Conservation (phyloP, 1,140 invertebrate species). For the Wiebesia pumilae region DNA sequence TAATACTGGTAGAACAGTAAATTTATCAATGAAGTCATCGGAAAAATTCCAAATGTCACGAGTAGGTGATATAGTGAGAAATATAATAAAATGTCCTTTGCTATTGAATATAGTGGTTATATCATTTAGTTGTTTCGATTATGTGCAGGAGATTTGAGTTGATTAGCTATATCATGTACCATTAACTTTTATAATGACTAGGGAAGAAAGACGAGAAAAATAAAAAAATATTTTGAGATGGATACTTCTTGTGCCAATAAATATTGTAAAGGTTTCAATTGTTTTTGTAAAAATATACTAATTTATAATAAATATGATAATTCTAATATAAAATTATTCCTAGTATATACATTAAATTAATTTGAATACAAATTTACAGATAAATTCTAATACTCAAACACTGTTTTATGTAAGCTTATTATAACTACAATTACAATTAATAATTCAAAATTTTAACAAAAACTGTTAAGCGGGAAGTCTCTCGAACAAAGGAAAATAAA, state of each 20-base stretch:
- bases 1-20: neutral
- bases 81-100: conserved; percentile 4
- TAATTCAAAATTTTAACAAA: too few relatives aligned
- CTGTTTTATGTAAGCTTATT: too few relatives aligned
- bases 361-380: too few relatives aligned
- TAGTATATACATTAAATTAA: too few relatives aligned
- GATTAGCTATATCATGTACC: neutral
- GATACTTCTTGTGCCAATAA: too few relatives aligned
- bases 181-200: neutral
- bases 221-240: too few relatives aligned
- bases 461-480: neutral
- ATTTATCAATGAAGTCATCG: neutral
- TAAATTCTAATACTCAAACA: too few relatives aligned
- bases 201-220: neutral
- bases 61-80: neutral
- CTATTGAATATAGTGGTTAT: neutral
- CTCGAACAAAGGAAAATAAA: neutral
- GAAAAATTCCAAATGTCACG: neutral
- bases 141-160: neutral
- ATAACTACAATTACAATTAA: too few relatives aligned
- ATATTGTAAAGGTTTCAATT: too few relatives aligned
- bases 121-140: neutral
- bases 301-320: too few relatives aligned
- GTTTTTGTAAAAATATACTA: too few relatives aligned
- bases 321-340: too few relatives aligned